Conservation (phyloP, 2,888 invertebrate genomes). For the Orthonevra nobilis region DNA sequence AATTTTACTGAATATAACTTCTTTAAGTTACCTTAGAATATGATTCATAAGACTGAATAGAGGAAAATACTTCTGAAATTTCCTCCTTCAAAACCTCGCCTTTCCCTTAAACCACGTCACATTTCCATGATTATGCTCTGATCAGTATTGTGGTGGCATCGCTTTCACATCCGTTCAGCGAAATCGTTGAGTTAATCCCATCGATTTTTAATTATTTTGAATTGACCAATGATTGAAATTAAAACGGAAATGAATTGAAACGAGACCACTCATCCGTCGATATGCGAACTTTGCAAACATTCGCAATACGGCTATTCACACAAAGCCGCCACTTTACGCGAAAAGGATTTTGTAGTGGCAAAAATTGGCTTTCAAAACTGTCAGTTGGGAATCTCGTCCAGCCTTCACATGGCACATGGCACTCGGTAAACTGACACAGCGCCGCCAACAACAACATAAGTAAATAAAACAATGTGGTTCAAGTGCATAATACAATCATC, state of each 20-base stretch:
- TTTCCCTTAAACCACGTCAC: no score
- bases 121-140: no score
- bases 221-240: slow-evolving; percentile 51
- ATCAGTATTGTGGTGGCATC: background rate
- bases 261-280: slow-evolving; percentile 26
- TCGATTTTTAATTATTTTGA: slow-evolving; percentile 57
- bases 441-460: slow-evolving; percentile 12
- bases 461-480: slow-evolving; percentile 49
- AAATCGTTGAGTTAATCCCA: slow-evolving; percentile 32
- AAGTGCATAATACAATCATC: slow-evolving; percentile 45
- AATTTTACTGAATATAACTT: no score
- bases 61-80: no score
- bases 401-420: slow-evolving; percentile 15
- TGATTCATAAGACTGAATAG: no score
- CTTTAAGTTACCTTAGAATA: no score
- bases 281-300: background rate
- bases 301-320: no score
- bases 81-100: no score
- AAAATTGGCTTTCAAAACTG: no score
- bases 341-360: no score
- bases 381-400: no score
- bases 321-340: no score
- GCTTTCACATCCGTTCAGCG: slow-evolving; percentile 5
- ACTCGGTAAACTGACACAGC: background rate
- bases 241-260: slow-evolving; percentile 52